These are phyloP conservation scores for Agonum fuliginosum DNA, from an alignment of 2,888 invertebrate species.

Conservation along the genomic window DNA sequence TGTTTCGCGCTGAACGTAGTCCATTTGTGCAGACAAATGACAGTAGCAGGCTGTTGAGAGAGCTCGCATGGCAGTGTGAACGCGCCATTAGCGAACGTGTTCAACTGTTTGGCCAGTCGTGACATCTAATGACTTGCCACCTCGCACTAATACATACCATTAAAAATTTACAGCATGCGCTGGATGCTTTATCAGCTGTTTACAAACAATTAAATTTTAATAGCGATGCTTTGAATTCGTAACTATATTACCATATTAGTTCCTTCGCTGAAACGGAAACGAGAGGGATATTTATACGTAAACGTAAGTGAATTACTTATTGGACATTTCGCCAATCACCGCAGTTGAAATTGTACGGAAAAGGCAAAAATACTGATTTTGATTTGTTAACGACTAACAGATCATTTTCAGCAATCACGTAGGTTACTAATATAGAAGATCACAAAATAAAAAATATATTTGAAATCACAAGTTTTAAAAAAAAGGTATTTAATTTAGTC, in stretches of 20 bases:
- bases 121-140: constrained; percentile 44
- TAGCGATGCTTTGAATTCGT: constrained; percentile 39
- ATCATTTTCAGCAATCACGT: too few species aligned
- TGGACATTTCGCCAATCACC: too few species aligned
- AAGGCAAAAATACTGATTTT: too few species aligned
- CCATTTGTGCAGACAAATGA: constrained; percentile 42
- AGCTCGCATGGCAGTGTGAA: constrained; percentile 8
- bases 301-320: too few species aligned
- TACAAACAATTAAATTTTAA: constrained; percentile 55
- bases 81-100: constrained; percentile 23
- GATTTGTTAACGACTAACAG: too few species aligned
- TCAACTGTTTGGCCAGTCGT: constrained; percentile 19
- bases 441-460: too few species aligned
- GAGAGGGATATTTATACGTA: neutral
- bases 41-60: constrained; percentile 6
- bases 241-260: constrained; percentile 44
- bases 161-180: constrained; percentile 50
- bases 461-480: too few species aligned
- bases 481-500: too few species aligned
- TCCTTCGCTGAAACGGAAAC: neutral
- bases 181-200: constrained; percentile 52
- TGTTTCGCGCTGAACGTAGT: constrained; percentile 33
- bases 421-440: too few species aligned
- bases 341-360: too few species aligned
- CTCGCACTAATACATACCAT: constrained; percentile 29